Conservation (phyloP, 2,888 invertebrate genomes). For the Lumbricus terrestris region DNA sequence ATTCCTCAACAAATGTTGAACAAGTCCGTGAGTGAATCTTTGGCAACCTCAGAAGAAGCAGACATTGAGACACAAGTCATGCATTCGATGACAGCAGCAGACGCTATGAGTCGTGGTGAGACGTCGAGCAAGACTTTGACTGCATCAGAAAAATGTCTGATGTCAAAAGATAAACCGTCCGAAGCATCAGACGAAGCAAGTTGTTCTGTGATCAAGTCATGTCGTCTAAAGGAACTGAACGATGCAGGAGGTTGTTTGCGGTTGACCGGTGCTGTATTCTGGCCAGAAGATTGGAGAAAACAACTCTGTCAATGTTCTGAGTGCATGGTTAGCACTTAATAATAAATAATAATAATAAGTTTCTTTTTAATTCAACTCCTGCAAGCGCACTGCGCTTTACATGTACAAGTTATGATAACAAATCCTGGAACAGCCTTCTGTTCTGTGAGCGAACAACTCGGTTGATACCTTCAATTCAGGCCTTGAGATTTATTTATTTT, state of each 20-base stretch:
- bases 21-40: neutral
- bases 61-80: neutral
- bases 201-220: slow-evolving; percentile 3
- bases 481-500: no score
- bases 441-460: no score
- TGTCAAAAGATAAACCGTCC: neutral
- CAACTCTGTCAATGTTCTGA: slow-evolving; percentile 65
- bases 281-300: slow-evolving; percentile 67
- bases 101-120: neutral
- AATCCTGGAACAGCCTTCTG: no score
- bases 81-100: neutral
- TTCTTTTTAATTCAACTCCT: no score
- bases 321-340: slow-evolving; percentile 59
- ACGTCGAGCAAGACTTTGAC: neutral
- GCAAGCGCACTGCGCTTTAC: no score
- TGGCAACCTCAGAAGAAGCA: neutral
- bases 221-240: neutral
- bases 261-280: slow-evolving; percentile 52
- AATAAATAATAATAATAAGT: no score
- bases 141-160: neutral
- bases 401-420: no score
- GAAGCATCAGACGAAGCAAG: neutral
- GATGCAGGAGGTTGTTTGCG: slow-evolving; percentile 4
- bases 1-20: neutral
- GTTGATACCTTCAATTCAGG: no score